These are phyloP conservation scores for Horisme vitalbata DNA, from an alignment of 2,888 invertebrate species.

Conservation along the genomic window DNA sequence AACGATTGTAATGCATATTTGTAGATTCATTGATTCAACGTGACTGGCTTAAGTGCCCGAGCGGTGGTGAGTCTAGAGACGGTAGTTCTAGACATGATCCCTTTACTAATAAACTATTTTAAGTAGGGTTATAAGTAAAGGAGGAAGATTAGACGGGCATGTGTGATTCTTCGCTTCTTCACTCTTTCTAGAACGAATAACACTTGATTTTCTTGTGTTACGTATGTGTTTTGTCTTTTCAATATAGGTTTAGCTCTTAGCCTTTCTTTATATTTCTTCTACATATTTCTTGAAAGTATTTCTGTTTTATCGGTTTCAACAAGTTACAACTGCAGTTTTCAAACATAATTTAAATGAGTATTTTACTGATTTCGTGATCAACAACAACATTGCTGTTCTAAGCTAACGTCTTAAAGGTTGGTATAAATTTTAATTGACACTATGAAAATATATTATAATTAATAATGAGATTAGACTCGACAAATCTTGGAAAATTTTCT, in stretches of 20 bases:
- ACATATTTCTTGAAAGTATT: slow-evolving; percentile 35
- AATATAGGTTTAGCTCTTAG: slow-evolving; percentile 35
- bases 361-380: too few species aligned
- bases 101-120: slow-evolving; percentile 15
- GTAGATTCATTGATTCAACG: slow-evolving; percentile 81
- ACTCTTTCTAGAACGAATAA: slow-evolving; percentile 44
- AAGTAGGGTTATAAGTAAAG: slow-evolving; percentile 8
- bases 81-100: slow-evolving; percentile 67
- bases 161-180: slow-evolving; percentile 55
- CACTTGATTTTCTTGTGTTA: slow-evolving; percentile 34
- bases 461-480: too few species aligned
- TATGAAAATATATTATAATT: too few species aligned
- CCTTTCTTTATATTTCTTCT: slow-evolving; percentile 8
- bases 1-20: slow-evolving; percentile 61
- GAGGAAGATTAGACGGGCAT: slow-evolving; percentile 50
- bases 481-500: too few species aligned
- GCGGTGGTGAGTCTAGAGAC: slow-evolving; percentile 80
- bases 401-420: too few species aligned
- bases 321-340: too few species aligned
- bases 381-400: too few species aligned
- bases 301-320: too few species aligned
- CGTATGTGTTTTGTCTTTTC: slow-evolving; percentile 41
- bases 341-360: too few species aligned
- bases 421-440: too few species aligned
- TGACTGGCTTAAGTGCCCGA: slow-evolving; percentile 80